Base-by-base conservation (phyloP, 2,888 invertebrate genomes). In the Lysandra bellargus region DNA sequence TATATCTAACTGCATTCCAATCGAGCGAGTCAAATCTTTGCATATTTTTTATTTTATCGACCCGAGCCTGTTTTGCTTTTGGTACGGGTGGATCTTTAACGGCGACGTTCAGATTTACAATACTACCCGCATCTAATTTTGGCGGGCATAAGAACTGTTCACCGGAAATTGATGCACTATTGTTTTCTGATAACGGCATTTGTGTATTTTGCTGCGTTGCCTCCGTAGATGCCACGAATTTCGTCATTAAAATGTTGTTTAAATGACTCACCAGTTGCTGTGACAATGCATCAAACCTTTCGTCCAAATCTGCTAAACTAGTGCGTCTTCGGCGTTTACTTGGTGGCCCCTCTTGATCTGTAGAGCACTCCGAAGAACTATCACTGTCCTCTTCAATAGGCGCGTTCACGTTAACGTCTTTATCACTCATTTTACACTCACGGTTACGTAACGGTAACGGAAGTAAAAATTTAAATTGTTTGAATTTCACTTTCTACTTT, bases 41-140 rank as follows among this genome's bases (percentile, higher is more conserved):
- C 23, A 23, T 23, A 23, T 23, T 23, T 23, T 23, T 23, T 0
- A 23, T 23, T 23, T 23, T 23, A 23, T 23, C 23, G 23, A 23
- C 23, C 23, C 23, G 23, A 23, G n/a, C 5, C n/a, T 60, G 60
- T 6, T 60, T 60, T n/a, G 60, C 60, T 60, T 60, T 60, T n/a
- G 60, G 60, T 60, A 60, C 60, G 17, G n/a, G 17, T 14, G 60
- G 60, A n/a, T 60, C n/a, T 60, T 60, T 60, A n/a, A 60, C n/a
- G 60, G 60, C 60, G n/a, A 60, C 60, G n/a, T 60, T 60, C 12
- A 60, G 6, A n/a, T 60, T 60, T n/a, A 60, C 60, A 6, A 60
- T 60, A 60, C 60, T 60, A n/a, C 60, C 12, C n/a, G 60, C 60
- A 60, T 60, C 60, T 60, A 60, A n/a, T 60, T 60, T 60, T 60